A percentile compares a stretch with the other conserved stretches of the same genome.
These are phyloP conservation scores for Mirza zaza DNA, from an alignment of 2,113 vertebrate genomes.

Conservation along the genomic window DNA sequence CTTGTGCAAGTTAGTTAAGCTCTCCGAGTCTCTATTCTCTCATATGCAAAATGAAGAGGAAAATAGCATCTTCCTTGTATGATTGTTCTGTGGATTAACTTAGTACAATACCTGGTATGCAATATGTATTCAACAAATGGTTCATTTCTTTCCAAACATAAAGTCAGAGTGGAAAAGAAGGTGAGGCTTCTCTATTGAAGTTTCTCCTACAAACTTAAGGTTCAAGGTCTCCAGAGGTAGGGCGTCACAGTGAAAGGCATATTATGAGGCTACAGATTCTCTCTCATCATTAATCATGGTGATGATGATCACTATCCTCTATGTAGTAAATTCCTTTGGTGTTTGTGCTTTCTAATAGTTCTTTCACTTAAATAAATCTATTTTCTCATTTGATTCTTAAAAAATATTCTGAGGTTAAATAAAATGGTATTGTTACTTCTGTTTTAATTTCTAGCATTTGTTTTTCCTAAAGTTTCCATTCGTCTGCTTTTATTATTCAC, in stretches of 20 bases:
- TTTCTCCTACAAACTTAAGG: neutral
- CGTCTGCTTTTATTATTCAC: neutral
- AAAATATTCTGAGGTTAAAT: neutral
- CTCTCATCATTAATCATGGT: neutral
- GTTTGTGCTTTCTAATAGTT: neutral
- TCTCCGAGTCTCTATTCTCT: constrained; percentile 25
- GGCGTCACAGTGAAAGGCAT: neutral
- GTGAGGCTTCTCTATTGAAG: neutral
- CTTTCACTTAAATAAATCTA: neutral
- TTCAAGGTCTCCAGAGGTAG: neutral
- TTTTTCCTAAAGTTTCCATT: neutral
- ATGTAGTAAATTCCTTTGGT: neutral
- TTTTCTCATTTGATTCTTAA: neutral
- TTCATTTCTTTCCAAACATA: constrained; percentile 24
- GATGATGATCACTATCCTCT: neutral
- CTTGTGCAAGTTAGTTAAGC: neutral
- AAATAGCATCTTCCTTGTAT: neutral
- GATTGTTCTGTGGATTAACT: constrained; percentile 28
- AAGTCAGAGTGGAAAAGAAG: neutral
- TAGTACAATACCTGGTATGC: neutral
- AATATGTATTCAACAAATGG: constrained; percentile 14
- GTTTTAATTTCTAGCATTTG: neutral
- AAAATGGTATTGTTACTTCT: neutral
- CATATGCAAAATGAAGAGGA: constrained; percentile 10
- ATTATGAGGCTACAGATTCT: neutral